Evolutionary conservation across 2,888 invertebrate species (phyloP).

Genomic region (Theodoxus fluviatilis): DNA sequence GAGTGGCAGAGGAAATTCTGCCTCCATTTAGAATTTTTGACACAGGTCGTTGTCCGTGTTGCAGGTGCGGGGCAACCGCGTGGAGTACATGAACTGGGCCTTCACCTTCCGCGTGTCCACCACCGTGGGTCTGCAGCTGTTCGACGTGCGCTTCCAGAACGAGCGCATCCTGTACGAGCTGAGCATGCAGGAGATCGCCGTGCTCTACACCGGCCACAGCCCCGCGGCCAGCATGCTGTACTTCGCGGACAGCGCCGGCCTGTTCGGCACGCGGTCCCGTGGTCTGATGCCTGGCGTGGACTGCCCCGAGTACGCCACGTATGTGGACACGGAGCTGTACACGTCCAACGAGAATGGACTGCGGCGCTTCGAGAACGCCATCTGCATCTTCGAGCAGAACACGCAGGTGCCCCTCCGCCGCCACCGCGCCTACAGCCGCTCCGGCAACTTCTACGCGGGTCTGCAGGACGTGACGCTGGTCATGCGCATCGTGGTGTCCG

Average conservation of each 20-base stretch:
- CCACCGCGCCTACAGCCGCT: constrained; percentile 31
- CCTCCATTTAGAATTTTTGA: too few species aligned
- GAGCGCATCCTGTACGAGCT: constrained; percentile 53
- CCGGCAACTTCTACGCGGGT: constrained; percentile 38
- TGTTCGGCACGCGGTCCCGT: constrained; percentile 38
- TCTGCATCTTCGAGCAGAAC: constrained; percentile 52
- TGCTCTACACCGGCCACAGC: constrained; percentile 48
- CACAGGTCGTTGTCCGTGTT: too few species aligned
- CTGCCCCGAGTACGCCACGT: constrained; percentile 52
- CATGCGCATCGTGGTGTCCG: constrained; percentile 41
- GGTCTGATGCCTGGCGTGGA: constrained; percentile 53
- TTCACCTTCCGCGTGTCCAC: constrained; percentile 49
- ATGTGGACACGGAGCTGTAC: constrained; percentile 36
- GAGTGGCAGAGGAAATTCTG: too few species aligned
- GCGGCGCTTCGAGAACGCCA: constrained; percentile 29
- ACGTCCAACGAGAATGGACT: constrained; percentile 28
- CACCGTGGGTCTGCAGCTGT: constrained; percentile 43
- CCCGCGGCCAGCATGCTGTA: constrained; percentile 39
- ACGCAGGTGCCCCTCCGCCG: constrained; percentile 45
- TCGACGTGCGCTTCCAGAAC: constrained; percentile 41
- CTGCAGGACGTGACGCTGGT: constrained; percentile 42
- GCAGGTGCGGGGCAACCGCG: too few species aligned
- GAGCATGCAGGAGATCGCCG: constrained; percentile 50
- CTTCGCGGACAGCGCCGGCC: constrained; percentile 43
- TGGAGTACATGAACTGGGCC: too few species aligned